Conservation (phyloP, 2,797 vertebrate species). For the Morelia viridis region DNA sequence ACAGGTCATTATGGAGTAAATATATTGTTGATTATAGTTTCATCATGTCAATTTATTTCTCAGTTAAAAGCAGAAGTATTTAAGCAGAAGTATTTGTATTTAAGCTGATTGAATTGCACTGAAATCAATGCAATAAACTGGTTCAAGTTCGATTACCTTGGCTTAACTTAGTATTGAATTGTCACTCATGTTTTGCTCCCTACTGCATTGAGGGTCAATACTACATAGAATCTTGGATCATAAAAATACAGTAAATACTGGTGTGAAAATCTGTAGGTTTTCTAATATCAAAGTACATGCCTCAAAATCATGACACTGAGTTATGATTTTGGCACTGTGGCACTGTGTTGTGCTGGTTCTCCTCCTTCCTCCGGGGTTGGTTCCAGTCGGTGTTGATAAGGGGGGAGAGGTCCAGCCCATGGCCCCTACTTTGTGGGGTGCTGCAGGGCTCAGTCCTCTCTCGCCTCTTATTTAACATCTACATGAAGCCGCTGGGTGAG, state of each 20-base stretch:
- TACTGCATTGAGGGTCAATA: conserved; percentile 9
- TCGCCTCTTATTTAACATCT: no score
- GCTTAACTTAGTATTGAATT: conserved; percentile 27
- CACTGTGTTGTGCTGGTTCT: no score
- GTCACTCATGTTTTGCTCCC: conserved; percentile 33
- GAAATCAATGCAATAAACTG: conserved; percentile 26
- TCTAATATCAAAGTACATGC: background rate
- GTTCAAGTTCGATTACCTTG: conserved; percentile 22
- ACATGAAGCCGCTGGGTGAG: no score
- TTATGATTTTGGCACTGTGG: background rate
- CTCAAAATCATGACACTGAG: background rate
- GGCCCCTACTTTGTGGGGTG: no score
- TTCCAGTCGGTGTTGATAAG: no score
- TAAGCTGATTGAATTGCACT: conserved; percentile 14
- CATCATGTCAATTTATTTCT: background rate
- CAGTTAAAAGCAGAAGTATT: conserved; percentile 16
- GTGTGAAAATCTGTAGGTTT: background rate
- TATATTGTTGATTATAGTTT: background rate
- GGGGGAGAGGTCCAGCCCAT: no score
- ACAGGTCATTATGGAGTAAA: background rate
- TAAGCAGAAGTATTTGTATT: conserved; percentile 14
- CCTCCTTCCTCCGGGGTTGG: no score
- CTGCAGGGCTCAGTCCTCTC: no score
- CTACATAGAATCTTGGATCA: conserved; percentile 11
- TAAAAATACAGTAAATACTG: conserved; percentile 1